Evolutionary conservation across 2,113 vertebrate species (phyloP), one percentile per base, ranked within the genome.

Genomic region (Bubo scandiacus): DNA sequence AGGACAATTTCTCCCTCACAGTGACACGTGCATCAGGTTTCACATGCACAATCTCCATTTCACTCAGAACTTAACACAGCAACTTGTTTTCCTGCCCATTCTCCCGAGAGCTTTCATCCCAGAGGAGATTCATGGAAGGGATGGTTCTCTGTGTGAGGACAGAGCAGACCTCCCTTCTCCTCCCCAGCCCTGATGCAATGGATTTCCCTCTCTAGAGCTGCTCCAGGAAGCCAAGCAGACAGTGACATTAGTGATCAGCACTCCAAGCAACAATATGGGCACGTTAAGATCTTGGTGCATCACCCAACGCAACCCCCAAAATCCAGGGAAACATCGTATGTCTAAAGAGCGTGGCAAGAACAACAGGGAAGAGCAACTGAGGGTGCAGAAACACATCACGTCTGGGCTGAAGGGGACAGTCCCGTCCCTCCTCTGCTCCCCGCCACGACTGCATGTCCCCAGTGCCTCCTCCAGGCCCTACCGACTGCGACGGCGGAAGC

Each of bases 401-500:
- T 7, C 57, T 63, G 36, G 8, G 14, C 38, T 40, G 43, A n/a
- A 32, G 82, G 26, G 58, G 54, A 61, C n/a, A 55, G 3, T 15
- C 27, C 30, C 14, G 34, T 16, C 54, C 67, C 14, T 27, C 20
- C 38, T 49, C 67, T 43, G 71, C 38, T 45, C n/a, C 5, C 5
- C 15, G 2, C 30, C 7, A 9, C 0, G 0, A 5, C 57, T 3
- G 11, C 45, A 7, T 0, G 0, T 15, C 47, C 73, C 78, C 26
- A 38, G 15, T 11, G 49, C 27, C 78, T 30, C 34, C 52, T 42
- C 58, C 9, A 5, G 23, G 27, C 26, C 38, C 11, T 0, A 10
- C 58, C 32, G 15, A 13, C 1, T 20, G 29, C 0, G 0, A 20
- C 9, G 1, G 7, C 0, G 9, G 7, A 26, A 52, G 61, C 0